These are phyloP conservation scores for Bellardia pandia DNA, from an alignment of 2,888 invertebrate species.

Conservation along the genomic window DNA sequence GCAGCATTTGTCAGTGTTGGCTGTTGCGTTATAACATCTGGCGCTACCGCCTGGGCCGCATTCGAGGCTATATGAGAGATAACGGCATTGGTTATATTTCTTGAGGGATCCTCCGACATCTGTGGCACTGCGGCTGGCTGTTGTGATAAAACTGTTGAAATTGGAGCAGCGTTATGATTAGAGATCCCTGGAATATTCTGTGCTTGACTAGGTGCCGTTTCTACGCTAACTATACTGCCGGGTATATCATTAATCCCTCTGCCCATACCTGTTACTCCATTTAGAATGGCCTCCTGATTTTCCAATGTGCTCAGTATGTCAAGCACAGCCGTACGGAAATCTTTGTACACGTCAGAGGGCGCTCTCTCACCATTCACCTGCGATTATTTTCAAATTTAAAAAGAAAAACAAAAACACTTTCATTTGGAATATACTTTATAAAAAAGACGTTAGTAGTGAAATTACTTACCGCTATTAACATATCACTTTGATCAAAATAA, in stretches of 20 bases:
- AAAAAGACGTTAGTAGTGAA: neutral
- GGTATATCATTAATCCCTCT: conserved; percentile 86
- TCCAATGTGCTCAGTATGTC: conserved; percentile 90
- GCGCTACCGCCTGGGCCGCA: conserved; percentile 75
- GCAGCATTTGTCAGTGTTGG: conserved; percentile 75
- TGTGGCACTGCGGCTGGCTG: conserved; percentile 16
- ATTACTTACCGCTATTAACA: conserved; percentile 87
- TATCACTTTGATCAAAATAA: conserved; percentile 94
- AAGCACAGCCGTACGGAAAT: conserved; percentile 91
- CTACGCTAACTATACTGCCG: conserved; percentile 87
- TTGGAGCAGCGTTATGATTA: conserved; percentile 73
- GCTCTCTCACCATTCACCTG: conserved; percentile 95
- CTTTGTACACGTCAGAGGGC: conserved; percentile 93
- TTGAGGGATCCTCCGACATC: conserved; percentile 70
- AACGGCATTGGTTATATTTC: conserved; percentile 75
- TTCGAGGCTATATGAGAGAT: conserved; percentile 74
- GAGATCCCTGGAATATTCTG: conserved; percentile 80
- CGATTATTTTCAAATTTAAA: neutral
- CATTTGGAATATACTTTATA: neutral
- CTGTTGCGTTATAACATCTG: conserved; percentile 78
- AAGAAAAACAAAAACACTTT: neutral
- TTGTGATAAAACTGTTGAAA: conserved; percentile 73
- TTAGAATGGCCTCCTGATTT: conserved; percentile 86
- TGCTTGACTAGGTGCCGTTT: conserved; percentile 86
- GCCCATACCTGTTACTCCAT: conserved; percentile 87